phyloP scores from a whole-genome alignment of 2,797 vertebrate genomes.

The Carcharodon carcharias region DNA sequence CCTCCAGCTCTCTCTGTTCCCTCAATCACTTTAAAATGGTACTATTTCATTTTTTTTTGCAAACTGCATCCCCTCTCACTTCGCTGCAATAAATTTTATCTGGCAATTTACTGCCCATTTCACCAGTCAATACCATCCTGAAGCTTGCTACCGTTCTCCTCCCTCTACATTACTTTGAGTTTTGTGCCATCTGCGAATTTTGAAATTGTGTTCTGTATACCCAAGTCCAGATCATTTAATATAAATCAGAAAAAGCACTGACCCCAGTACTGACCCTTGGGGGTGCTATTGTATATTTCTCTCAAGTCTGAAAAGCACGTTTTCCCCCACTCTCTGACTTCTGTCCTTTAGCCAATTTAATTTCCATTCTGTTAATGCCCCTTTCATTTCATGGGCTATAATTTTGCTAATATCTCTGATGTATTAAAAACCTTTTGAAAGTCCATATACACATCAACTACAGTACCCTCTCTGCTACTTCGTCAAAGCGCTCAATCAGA shows the following conservation, averaged over 20 bases:
- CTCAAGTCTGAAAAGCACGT: background rate
- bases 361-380: background rate
- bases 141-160: background rate
- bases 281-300: background rate
- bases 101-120: background rate
- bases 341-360: background rate
- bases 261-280: background rate
- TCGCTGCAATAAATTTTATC: background rate
- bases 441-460: background rate
- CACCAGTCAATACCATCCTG: background rate
- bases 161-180: background rate
- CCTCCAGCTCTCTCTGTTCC: background rate
- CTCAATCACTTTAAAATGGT: background rate
- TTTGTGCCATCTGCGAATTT: background rate
- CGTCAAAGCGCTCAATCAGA: background rate
- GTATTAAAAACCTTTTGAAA: background rate
- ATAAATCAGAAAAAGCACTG: background rate
- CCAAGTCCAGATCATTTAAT: background rate
- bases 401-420: background rate
- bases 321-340: background rate
- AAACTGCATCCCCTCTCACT: background rate
- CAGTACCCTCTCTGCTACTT: background rate
- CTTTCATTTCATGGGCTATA: background rate
- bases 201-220: background rate
- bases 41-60: background rate